Conservation (phyloP, 64 coral and sea anemone genomes). For the Stylophora pistillata region DNA sequence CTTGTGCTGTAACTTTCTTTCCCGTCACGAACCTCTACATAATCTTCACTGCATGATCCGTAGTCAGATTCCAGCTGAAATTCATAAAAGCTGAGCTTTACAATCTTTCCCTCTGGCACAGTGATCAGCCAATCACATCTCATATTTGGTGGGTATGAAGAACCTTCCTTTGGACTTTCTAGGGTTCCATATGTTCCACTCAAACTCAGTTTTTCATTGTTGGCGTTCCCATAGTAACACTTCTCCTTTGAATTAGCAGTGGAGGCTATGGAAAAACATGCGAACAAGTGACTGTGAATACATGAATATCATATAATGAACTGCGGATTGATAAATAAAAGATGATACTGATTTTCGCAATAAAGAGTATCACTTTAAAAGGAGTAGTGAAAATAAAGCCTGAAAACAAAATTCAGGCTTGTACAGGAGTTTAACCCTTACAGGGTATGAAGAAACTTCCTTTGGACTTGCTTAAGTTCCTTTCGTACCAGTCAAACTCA, state of each 20-base stretch:
- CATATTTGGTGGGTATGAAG: conserved; percentile 17
- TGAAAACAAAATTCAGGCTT: too few species aligned
- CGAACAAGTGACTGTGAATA: not conserved
- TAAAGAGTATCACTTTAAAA: too few species aligned
- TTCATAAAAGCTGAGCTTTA: conserved; percentile 34
- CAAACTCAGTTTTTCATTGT: conserved; percentile 33
- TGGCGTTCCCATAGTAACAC: not conserved
- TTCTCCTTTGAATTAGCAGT: not conserved
- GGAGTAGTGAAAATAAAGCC: too few species aligned
- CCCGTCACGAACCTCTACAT: not conserved
- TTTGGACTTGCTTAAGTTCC: conserved; percentile 6
- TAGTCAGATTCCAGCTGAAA: not conserved
- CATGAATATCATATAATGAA: not conserved
- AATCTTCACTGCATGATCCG: not conserved
- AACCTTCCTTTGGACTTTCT: conserved; percentile 17
- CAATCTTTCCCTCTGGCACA: conserved; percentile 20
- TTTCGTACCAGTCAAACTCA: not conserved
- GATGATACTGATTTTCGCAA: too few species aligned
- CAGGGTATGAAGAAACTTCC: too few species aligned
- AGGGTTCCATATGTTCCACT: conserved; percentile 6
- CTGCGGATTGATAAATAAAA: not conserved
- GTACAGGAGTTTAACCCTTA: too few species aligned
- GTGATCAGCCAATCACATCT: conserved; percentile 59
- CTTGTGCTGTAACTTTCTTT: not conserved
- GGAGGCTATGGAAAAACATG: not conserved